Evolutionary conservation across 1,140 invertebrate genomes (phyloP).

Genomic region (Penaeus vannamei): DNA sequence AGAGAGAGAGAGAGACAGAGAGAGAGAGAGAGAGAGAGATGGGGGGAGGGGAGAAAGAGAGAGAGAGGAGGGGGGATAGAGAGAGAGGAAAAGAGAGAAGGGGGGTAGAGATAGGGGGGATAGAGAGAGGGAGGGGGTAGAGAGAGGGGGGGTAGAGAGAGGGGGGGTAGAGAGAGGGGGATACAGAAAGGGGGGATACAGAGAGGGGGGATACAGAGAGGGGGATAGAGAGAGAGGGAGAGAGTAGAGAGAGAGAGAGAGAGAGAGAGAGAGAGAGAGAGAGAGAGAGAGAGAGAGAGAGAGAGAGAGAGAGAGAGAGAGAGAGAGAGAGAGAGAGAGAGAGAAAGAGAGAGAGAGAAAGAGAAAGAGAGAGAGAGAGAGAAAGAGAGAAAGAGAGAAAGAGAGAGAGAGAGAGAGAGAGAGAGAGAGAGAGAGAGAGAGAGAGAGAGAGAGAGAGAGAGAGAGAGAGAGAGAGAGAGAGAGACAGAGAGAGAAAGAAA

Average conservation of each 20-base stretch:
- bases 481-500: not conserved
- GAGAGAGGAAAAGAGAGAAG: not conserved
- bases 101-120: not conserved
- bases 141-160: not conserved
- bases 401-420: slow-evolving; percentile 21
- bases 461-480: not conserved
- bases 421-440: not conserved
- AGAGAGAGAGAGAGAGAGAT: no score
- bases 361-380: not conserved
- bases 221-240: not conserved
- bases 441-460: no score
- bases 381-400: not conserved
- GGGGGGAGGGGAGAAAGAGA: not conserved
- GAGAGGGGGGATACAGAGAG: no score
- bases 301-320: no score
- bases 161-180: no score
- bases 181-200: no score
- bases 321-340: not conserved
- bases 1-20: not conserved
- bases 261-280: slow-evolving; percentile 17
- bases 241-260: slow-evolving; percentile 9
- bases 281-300: not conserved
- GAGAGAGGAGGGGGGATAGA: no score
- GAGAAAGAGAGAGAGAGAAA: not conserved
- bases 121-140: not conserved